phyloP scores from a whole-genome alignment of 2,797 vertebrate genomes.

The Moxostoma hubbsi region DNA sequence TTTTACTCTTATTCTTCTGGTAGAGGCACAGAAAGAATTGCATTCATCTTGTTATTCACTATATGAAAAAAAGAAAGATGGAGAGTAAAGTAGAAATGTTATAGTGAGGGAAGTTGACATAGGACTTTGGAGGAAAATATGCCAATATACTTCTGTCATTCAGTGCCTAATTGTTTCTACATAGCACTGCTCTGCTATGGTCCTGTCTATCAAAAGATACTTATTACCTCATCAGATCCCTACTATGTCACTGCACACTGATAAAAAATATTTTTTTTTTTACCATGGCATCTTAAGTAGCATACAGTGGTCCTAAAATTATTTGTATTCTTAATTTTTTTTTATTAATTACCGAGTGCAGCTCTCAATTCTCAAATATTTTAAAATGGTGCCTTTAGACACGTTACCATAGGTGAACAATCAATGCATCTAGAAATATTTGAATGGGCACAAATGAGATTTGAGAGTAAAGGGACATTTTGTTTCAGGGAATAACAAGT shows the following conservation, averaged over 20 bases:
- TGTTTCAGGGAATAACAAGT: no score
- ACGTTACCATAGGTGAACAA: no score
- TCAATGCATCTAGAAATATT: no score
- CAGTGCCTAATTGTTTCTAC: no score
- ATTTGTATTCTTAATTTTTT: no score
- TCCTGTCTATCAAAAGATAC: background rate
- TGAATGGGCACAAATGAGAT: no score
- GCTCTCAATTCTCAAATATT: no score
- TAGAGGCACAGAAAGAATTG: constrained; percentile 64
- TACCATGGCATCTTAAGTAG: background rate
- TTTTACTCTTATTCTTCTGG: constrained; percentile 74
- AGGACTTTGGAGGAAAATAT: constrained; percentile 75
- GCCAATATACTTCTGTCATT: constrained; percentile 72
- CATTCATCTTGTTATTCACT: constrained; percentile 56
- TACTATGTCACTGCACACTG: background rate
- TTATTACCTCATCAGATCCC: background rate
- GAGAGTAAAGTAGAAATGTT: background rate
- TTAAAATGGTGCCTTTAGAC: no score
- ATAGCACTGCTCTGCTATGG: no score
- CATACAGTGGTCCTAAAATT: background rate
- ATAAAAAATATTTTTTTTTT: no score
- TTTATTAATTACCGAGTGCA: no score
- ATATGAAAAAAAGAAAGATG: background rate
- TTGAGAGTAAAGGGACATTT: no score
- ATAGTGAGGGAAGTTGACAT: background rate